Evolutionary conservation across 2,888 invertebrate genomes (phyloP), one percentile per base, ranked within the genome.

Genomic region (Troilus luridus): DNA sequence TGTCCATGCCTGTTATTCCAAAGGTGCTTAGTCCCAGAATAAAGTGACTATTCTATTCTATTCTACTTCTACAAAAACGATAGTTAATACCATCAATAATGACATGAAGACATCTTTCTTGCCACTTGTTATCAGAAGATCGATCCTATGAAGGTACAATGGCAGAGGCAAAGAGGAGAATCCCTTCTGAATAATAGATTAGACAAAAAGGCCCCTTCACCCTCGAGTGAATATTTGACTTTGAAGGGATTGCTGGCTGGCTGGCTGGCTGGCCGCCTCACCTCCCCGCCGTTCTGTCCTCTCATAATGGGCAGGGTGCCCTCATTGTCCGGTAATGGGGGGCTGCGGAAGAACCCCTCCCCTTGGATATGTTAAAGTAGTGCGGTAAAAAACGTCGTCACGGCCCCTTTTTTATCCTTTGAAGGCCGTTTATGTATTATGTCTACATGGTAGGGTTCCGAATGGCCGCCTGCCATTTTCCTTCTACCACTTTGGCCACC

Each of bases 281-380:
- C 24, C 81, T 54, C 81, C 81, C 56, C n/a, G 11, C 56, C 85
- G 85, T 56, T 85, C 56, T 85, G 56, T 85, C 85, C 56, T 58
- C 85, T 85, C 21, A 56, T 85, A 85, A 85, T 56, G 85, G 85
- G 56, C 6, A 12, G 85, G 85, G 41, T 85, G n/a, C 85, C 85
- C 85, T 85, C 85, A 85, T 85, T 85, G 85, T 85, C 85, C 85
- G 85, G 56, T 85, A 85, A 85, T 85, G 85, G 85, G 85, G 85
- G 54, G 21, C 85, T 56, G 12, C 56, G 85, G 56, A 56, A 56
- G 56, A 85, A 85, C 56, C 56, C 56, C 85, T 54, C 85, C 21
- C 54, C 56, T 9, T 12, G 56, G 56, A 85, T 85, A 85, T 85
- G 85, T 85, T 85, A 85, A 85, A 85, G 85, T 58, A 85, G 56